Evolutionary conservation across 2,113 vertebrate genomes (phyloP).

Genomic region (Oncorhynchus nerka): DNA sequence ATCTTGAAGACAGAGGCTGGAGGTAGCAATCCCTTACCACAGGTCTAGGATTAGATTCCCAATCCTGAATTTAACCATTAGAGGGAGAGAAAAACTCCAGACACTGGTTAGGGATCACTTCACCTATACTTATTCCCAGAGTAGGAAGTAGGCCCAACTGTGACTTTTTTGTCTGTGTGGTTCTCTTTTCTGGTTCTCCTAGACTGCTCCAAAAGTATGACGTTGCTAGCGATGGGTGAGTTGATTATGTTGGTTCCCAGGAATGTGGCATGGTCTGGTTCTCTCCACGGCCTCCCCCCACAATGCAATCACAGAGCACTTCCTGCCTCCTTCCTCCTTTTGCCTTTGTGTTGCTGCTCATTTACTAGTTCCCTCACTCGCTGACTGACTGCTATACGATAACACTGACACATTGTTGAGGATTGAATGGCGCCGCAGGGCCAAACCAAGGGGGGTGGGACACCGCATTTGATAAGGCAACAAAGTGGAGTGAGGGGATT

Average conservation of each 20-base stretch:
- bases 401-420: constrained; percentile 50
- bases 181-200: constrained; percentile 81
- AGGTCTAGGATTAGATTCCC: too few relatives aligned
- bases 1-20: too few relatives aligned
- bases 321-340: constrained; percentile 26
- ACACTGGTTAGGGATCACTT: too few relatives aligned
- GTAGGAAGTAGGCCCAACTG: constrained; percentile 30
- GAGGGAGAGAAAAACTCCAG: background rate
- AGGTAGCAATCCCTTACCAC: too few relatives aligned
- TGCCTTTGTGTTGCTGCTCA: constrained; percentile 59
- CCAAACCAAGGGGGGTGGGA: constrained; percentile 19
- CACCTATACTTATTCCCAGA: too few relatives aligned
- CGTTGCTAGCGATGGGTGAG: constrained; percentile 87
- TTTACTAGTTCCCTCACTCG: constrained; percentile 9
- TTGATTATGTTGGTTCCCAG: constrained; percentile 61
- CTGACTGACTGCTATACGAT: constrained; percentile 53
- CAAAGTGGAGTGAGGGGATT: constrained; percentile 36
- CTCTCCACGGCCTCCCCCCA: constrained; percentile 11
- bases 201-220: constrained; percentile 85
- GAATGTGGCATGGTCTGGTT: constrained; percentile 62
- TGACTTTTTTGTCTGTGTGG: constrained; percentile 75
- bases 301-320: constrained; percentile 10
- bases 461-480: constrained; percentile 37
- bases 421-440: constrained; percentile 37
- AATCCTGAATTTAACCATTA: too few relatives aligned